These are phyloP conservation scores for Kryphioiulus occultus DNA, from an alignment of 2,888 invertebrate species.

Conservation along the genomic window DNA sequence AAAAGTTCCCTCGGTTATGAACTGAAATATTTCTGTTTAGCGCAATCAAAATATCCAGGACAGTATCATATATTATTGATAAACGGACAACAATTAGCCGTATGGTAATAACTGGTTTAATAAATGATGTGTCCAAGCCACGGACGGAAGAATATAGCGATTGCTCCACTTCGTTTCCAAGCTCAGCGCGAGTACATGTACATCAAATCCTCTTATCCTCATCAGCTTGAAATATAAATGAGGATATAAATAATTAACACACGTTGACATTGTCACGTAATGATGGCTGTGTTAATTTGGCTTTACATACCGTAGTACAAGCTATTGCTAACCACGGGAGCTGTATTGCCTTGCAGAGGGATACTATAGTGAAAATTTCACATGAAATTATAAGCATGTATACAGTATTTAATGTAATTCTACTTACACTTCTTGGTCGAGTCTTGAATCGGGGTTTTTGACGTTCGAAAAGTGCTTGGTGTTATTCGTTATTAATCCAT, in stretches of 20 bases:
- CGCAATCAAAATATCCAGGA: too few relatives aligned
- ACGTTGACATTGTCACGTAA: not conserved
- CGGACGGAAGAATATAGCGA: too few relatives aligned
- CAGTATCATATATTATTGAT: too few relatives aligned
- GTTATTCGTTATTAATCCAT: not conserved
- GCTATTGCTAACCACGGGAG: not conserved
- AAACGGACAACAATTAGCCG: too few relatives aligned
- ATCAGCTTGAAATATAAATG: not conserved
- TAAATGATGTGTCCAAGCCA: too few relatives aligned
- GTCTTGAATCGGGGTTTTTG: not conserved
- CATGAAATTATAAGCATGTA: too few relatives aligned
- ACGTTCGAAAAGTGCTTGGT: not conserved
- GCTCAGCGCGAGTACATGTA: not conserved
- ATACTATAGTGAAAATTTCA: not conserved
- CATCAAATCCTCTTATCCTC: not conserved
- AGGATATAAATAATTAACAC: not conserved
- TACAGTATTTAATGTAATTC: not conserved
- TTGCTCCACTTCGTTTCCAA: not conserved
- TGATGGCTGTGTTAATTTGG: not conserved
- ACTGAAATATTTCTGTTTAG: too few relatives aligned
- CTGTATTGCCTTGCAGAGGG: not conserved
- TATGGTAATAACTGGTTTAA: too few relatives aligned
- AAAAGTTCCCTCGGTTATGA: too few relatives aligned
- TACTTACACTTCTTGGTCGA: not conserved
- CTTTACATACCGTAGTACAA: not conserved